Conservation (phyloP, 2,113 vertebrate genomes). For the Amphiprion percula region DNA sequence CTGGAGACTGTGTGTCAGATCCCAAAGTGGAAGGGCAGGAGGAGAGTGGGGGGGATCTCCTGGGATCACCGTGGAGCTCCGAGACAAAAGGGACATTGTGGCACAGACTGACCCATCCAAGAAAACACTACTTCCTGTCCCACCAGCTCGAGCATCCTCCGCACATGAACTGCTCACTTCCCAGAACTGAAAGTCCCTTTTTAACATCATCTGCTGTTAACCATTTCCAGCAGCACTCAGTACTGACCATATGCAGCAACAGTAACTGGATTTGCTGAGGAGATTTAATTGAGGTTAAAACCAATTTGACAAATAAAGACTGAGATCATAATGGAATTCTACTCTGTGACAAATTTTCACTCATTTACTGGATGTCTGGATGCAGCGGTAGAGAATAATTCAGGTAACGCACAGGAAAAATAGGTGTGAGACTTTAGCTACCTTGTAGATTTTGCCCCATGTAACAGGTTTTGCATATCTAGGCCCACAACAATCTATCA, state of each 20-base stretch:
- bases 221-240: constrained; percentile 28
- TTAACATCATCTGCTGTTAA: constrained; percentile 39
- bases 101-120: constrained; percentile 66
- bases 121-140: constrained; percentile 74
- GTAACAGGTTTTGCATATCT: too few species aligned
- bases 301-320: neutral
- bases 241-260: constrained; percentile 6
- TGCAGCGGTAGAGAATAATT: too few species aligned
- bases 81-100: constrained; percentile 78
- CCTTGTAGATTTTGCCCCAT: too few species aligned
- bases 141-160: constrained; percentile 69
- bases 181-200: constrained; percentile 56
- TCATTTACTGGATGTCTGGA: too few species aligned
- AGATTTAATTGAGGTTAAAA: neutral
- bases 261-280: neutral
- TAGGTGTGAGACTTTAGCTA: too few species aligned
- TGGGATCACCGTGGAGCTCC: constrained; percentile 60
- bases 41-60: constrained; percentile 43
- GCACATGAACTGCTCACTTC: constrained; percentile 57
- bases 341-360: neutral
- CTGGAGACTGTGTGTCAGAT: constrained; percentile 68
- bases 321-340: neutral
- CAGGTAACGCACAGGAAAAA: too few species aligned
- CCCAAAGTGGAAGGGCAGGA: constrained; percentile 35
- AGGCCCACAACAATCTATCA: too few species aligned